phyloP scores from a whole-genome alignment of 2,797 vertebrate genomes.

The Vespertilio murinus region DNA sequence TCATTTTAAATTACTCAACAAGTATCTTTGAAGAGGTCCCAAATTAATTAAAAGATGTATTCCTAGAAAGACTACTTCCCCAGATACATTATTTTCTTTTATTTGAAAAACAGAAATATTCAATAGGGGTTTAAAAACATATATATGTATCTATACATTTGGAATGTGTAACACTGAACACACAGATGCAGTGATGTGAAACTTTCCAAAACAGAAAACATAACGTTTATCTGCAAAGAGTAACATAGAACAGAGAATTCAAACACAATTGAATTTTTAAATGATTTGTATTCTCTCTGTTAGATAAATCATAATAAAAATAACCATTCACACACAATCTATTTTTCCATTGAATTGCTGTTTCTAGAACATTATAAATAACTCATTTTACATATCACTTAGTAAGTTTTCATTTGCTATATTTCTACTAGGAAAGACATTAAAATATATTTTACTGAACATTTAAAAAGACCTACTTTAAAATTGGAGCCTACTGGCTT shows the following conservation, averaged over 20 bases:
- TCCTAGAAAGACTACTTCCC: not conserved
- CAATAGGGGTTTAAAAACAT: not conserved
- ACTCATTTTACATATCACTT: not conserved
- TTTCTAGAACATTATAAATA: not conserved
- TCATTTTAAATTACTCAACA: conserved; percentile 33
- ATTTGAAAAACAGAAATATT: not conserved
- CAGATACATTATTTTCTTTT: not conserved
- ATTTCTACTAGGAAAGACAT: not conserved
- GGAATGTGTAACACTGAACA: not conserved
- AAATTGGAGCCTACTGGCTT: not conserved
- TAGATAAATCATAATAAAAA: conserved; percentile 7
- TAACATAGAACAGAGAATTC: not conserved
- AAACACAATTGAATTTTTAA: not conserved
- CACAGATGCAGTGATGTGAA: not conserved
- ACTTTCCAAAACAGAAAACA: not conserved
- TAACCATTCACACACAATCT: not conserved
- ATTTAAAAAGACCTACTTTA: not conserved
- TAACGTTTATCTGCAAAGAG: not conserved
- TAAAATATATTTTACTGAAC: not conserved
- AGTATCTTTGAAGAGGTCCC: not conserved
- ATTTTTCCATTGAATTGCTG: not conserved
- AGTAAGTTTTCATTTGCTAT: not conserved
- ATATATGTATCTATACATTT: not conserved
- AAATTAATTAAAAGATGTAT: not conserved
- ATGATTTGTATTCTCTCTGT: not conserved